Evolutionary conservation across 2,888 invertebrate species (phyloP).

Genomic region (Nudaria mundana): DNA sequence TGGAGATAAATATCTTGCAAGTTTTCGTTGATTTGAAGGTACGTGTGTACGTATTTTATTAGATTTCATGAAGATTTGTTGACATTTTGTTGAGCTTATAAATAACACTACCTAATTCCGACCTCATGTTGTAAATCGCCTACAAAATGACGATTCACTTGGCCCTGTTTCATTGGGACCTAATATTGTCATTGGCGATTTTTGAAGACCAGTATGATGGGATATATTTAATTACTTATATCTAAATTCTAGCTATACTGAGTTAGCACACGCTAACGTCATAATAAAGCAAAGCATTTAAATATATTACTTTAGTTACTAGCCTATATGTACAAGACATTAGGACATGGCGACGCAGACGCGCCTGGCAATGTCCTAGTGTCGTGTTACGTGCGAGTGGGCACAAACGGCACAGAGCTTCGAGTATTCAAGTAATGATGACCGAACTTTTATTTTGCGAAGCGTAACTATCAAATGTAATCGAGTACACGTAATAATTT

Average conservation of each 20-base stretch:
- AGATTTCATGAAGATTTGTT: no score
- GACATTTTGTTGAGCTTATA: no score
- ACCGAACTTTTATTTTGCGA: no score
- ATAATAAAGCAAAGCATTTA: background rate
- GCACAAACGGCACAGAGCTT: no score
- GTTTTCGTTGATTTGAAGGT: no score
- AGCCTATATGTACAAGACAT: background rate
- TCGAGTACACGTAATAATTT: no score
- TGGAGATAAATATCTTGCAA: no score
- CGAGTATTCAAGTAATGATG: no score
- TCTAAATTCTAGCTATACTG: constrained; percentile 3
- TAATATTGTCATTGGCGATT: constrained; percentile 16
- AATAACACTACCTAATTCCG: background rate
- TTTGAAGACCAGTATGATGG: background rate
- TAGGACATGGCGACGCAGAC: background rate
- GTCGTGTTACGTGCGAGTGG: background rate
- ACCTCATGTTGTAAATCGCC: background rate
- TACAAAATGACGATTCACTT: constrained; percentile 6
- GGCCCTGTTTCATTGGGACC: constrained; percentile 12
- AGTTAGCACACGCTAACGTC: constrained; percentile 1
- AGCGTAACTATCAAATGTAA: no score
- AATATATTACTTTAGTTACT: background rate
- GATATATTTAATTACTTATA: background rate
- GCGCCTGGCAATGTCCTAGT: background rate
- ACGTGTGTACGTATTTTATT: no score